A percentile compares a stretch with the other conserved stretches of the same genome.
These are phyloP conservation scores for Psittacula derbiana DNA, from an alignment of 2,797 vertebrate genomes.

Conservation along the genomic window DNA sequence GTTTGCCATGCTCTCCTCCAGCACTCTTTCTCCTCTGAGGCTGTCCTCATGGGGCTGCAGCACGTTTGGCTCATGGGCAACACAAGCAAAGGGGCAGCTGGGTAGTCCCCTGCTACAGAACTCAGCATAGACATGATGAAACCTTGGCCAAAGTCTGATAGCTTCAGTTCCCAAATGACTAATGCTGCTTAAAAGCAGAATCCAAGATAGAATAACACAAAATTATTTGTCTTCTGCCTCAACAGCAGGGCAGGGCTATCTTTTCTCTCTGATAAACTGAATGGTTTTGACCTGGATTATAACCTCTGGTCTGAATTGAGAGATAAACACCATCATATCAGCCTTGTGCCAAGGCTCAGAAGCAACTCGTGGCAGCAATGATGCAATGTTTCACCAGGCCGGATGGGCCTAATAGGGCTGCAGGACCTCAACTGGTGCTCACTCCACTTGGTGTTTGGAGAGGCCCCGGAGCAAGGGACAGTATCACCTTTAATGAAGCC, in stretches of 20 bases:
- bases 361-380: not conserved
- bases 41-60: not conserved
- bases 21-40: not conserved
- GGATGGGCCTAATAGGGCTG: not conserved
- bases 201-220: not conserved
- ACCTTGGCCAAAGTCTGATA: not conserved
- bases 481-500: not conserved
- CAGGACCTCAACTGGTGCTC: not conserved
- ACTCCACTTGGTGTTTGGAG: not conserved
- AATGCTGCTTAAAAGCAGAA: not conserved
- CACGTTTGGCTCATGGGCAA: accelerated
- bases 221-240: not conserved
- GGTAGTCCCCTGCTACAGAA: not conserved
- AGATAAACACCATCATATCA: not conserved
- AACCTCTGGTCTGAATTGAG: not conserved
- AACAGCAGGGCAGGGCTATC: not conserved
- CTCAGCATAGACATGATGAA: not conserved
- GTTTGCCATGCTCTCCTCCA: not conserved
- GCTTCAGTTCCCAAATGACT: not conserved
- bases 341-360: not conserved
- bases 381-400: not conserved
- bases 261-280: not conserved
- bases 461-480: accelerated
- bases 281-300: not conserved
- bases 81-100: not conserved